Conservation (phyloP, 2,888 invertebrate genomes). For the Ochropacha duplaris region DNA sequence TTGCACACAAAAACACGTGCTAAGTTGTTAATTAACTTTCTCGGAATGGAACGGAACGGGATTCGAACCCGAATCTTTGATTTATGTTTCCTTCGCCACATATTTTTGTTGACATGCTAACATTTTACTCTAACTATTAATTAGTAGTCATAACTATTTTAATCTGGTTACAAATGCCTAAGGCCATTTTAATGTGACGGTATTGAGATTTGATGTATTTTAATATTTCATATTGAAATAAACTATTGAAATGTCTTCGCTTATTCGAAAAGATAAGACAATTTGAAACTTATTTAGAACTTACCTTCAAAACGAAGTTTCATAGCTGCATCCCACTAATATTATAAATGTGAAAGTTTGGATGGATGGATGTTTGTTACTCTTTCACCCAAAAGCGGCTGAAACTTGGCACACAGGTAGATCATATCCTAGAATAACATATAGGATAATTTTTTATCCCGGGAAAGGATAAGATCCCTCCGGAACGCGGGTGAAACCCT, state of each 20-base stretch:
- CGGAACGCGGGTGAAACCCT: too few relatives aligned
- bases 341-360: too few relatives aligned
- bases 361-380: too few relatives aligned
- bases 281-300: not conserved
- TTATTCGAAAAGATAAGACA: not conserved
- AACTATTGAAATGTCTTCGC: not conserved
- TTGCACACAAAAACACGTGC: conserved; percentile 66
- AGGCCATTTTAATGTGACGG: not conserved
- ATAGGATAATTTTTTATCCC: too few relatives aligned
- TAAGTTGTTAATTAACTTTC: conserved; percentile 75
- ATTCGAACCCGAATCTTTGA: conserved; percentile 41
- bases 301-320: too few relatives aligned
- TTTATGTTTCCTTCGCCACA: conserved; percentile 60
- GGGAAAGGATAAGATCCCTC: too few relatives aligned
- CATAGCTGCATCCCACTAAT: too few relatives aligned
- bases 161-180: not conserved
- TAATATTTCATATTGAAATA: not conserved
- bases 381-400: too few relatives aligned
- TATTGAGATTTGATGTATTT: not conserved
- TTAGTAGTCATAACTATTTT: conserved; percentile 20
- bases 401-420: too few relatives aligned
- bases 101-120: conserved; percentile 44
- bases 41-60: conserved; percentile 52
- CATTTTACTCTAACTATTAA: conserved; percentile 39
- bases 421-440: too few relatives aligned